These are phyloP conservation scores for Drosophila baimaii DNA, from an alignment of 1,140 invertebrate species.

Conservation along the genomic window DNA sequence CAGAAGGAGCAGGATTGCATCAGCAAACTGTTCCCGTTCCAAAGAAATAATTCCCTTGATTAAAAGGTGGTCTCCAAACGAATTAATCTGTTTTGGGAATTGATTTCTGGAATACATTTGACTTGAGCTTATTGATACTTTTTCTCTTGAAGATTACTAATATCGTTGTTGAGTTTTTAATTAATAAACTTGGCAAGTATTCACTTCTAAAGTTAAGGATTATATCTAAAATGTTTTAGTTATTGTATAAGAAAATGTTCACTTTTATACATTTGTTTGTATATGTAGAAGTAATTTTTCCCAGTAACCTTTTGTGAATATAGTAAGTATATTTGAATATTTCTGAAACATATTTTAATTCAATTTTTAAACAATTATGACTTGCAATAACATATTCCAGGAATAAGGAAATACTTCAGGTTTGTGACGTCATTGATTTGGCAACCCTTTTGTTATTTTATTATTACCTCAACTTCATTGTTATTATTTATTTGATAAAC, in stretches of 20 bases:
- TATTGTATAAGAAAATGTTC: too few species aligned
- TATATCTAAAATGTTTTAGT: too few species aligned
- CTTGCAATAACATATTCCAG: too few species aligned
- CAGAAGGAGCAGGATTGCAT: constrained; percentile 28
- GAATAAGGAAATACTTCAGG: too few species aligned
- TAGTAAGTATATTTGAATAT: too few species aligned
- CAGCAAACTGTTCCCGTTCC: constrained; percentile 5
- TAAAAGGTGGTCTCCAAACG: constrained; percentile 18
- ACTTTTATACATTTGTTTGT: too few species aligned
- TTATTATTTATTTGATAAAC: too few species aligned
- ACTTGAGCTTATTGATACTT: not conserved
- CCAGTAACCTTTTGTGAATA: not conserved
- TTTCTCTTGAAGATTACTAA: not conserved
- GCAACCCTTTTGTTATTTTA: too few species aligned
- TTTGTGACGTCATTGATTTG: too few species aligned
- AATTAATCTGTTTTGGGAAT: constrained; percentile 26
- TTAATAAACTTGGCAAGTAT: not conserved
- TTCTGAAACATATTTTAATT: not conserved
- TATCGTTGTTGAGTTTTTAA: not conserved
- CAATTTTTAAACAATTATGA: too few species aligned
- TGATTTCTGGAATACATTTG: constrained; percentile 4
- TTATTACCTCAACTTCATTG: too few species aligned
- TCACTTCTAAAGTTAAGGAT: not conserved
- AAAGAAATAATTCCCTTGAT: constrained; percentile 31
- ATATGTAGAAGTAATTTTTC: not conserved